These are phyloP conservation scores for Eupelmus urozonus DNA, from an alignment of 2,888 invertebrate genomes.

Conservation along the genomic window DNA sequence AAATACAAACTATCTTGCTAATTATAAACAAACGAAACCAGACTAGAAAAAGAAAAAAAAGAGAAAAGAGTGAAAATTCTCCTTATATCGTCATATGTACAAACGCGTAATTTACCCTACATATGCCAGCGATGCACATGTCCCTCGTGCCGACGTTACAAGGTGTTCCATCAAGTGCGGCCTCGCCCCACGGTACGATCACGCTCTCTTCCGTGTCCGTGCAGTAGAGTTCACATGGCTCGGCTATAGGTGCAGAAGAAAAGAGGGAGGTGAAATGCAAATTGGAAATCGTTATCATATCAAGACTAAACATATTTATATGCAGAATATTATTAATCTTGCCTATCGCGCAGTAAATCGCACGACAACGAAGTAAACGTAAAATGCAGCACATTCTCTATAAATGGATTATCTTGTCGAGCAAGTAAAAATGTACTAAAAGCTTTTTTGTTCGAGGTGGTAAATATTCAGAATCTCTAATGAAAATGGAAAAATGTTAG, in stretches of 20 bases:
- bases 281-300: conserved; percentile 30
- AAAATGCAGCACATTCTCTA: no score
- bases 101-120: conserved; percentile 78
- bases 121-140: conserved; percentile 83
- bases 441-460: no score
- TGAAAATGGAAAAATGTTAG: no score
- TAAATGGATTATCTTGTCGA: no score
- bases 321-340: neutral
- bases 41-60: conserved; percentile 28
- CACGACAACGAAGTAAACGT: no score
- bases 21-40: no score
- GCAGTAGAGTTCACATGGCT: conserved; percentile 82
- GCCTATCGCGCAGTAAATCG: neutral
- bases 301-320: neutral
- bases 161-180: conserved; percentile 82
- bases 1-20: no score
- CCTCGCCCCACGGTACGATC: conserved; percentile 80
- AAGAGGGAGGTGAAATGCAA: neutral
- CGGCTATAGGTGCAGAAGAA: conserved; percentile 65
- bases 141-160: conserved; percentile 82
- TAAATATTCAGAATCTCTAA: no score
- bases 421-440: no score
- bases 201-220: conserved; percentile 80
- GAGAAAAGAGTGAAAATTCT: conserved; percentile 8
- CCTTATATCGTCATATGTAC: neutral